These are phyloP conservation scores for Heliconius hermathena DNA, from an alignment of 1,140 invertebrate genomes.

Conservation along the genomic window DNA sequence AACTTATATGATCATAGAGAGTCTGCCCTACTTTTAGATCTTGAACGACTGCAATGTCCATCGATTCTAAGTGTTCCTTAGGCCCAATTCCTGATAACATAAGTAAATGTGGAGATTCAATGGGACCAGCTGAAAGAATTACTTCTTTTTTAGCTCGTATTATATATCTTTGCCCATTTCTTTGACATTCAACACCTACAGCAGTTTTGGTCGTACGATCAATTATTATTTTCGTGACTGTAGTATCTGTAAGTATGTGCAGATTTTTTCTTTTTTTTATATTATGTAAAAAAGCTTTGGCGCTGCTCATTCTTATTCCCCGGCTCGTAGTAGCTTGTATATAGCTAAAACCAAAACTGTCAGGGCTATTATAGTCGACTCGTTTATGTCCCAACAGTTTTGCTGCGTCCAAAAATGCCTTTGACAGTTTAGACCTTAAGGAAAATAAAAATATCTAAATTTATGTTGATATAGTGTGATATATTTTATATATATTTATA, in stretches of 20 bases:
- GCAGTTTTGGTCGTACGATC: constrained; percentile 83
- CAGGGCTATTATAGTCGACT: constrained; percentile 86
- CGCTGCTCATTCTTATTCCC: constrained; percentile 81
- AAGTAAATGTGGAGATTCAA: constrained; percentile 90
- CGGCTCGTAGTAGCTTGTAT: constrained; percentile 85
- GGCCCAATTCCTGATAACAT: constrained; percentile 92
- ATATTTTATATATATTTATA: not conserved
- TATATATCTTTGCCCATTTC: constrained; percentile 68
- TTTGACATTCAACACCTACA: constrained; percentile 84
- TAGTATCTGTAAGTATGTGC: constrained; percentile 82
- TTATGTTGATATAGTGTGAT: not conserved
- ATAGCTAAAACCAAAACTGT: constrained; percentile 84
- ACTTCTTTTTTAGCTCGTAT: constrained; percentile 86
- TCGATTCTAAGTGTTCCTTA: constrained; percentile 83
- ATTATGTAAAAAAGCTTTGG: constrained; percentile 83
- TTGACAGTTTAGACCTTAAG: constrained; percentile 79
- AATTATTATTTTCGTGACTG: constrained; percentile 85
- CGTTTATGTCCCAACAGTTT: constrained; percentile 82
- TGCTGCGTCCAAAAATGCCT: constrained; percentile 85
- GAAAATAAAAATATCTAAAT: constrained; percentile 11
- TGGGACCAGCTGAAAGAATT: constrained; percentile 87
- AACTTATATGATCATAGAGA: constrained; percentile 89
- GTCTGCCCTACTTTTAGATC: constrained; percentile 87
- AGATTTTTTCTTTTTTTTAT: constrained; percentile 85
- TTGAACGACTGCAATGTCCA: constrained; percentile 86